Conservation (phyloP, 2,888 invertebrate genomes). For the Epinotia brunnichana region DNA sequence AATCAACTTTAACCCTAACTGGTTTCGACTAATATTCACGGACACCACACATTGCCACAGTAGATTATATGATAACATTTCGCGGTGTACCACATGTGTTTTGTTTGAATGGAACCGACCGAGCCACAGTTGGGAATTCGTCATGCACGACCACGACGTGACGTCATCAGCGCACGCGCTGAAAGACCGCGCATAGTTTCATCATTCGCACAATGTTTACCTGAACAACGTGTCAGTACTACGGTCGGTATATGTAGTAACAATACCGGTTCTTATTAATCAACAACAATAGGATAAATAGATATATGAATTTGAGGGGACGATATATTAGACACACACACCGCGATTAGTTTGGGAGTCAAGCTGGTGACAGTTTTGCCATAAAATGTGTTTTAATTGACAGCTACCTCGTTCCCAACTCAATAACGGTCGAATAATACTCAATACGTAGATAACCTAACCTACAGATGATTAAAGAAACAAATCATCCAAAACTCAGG, state of each 20-base stretch:
- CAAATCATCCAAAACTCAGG: too few relatives aligned
- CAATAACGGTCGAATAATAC: too few relatives aligned
- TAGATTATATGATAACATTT: constrained; percentile 14
- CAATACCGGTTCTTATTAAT: too few relatives aligned
- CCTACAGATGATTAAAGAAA: too few relatives aligned
- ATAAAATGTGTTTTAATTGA: too few relatives aligned
- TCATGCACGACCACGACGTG: not conserved
- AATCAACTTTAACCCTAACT: constrained; percentile 2
- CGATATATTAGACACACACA: too few relatives aligned
- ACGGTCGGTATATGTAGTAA: not conserved
- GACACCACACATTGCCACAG: not conserved
- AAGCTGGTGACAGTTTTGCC: too few relatives aligned
- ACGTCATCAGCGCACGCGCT: constrained; percentile 12
- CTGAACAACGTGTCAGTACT: not conserved
- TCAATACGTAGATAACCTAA: too few relatives aligned
- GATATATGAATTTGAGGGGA: too few relatives aligned
- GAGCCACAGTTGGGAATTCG: not conserved
- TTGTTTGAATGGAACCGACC: constrained; percentile 2
- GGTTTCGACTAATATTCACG: not conserved
- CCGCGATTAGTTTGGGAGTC: too few relatives aligned
- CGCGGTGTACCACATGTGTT: constrained; percentile 1
- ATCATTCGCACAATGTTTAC: not conserved
- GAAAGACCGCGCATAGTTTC: not conserved
- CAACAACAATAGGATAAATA: too few relatives aligned
- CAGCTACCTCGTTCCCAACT: too few relatives aligned